A percentile compares a stretch with the other conserved stretches of the same genome.
These are phyloP conservation scores for Halyomorpha halys DNA, from an alignment of 1,140 invertebrate genomes.

Conservation along the genomic window DNA sequence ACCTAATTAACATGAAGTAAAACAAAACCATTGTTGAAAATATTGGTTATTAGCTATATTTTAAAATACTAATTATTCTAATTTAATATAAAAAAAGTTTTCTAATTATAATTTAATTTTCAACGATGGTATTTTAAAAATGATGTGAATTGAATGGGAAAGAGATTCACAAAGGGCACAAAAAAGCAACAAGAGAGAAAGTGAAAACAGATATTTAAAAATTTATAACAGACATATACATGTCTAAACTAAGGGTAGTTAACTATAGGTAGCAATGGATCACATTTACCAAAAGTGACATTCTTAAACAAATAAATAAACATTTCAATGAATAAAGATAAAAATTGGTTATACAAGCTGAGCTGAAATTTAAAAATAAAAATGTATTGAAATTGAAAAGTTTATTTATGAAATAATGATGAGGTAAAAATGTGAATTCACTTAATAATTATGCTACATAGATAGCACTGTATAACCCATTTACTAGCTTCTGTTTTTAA, in stretches of 20 bases:
- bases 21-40: slow-evolving; percentile 13
- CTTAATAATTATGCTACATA: too few species aligned
- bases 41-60: background rate
- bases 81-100: too few species aligned
- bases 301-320: slow-evolving; percentile 15
- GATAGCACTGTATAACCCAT: too few species aligned
- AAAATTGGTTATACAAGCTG: too few species aligned
- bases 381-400: too few species aligned
- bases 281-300: slow-evolving; percentile 12
- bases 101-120: background rate
- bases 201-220: slow-evolving; percentile 22
- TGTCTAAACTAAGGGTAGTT: slow-evolving; percentile 17
- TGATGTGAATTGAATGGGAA: slow-evolving; percentile 35
- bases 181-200: slow-evolving; percentile 51
- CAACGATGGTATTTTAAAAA: slow-evolving; percentile 16
- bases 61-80: too few species aligned
- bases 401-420: too few species aligned
- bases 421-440: too few species aligned
- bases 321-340: background rate
- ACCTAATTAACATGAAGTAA: slow-evolving; percentile 3
- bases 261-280: slow-evolving; percentile 10
- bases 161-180: slow-evolving; percentile 58
- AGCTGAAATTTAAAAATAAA: too few species aligned
- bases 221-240: slow-evolving; percentile 13
- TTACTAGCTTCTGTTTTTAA: too few species aligned